These are phyloP conservation scores for Prostheceraeus crozeri DNA, from an alignment of 2,888 invertebrate species.

Conservation along the genomic window DNA sequence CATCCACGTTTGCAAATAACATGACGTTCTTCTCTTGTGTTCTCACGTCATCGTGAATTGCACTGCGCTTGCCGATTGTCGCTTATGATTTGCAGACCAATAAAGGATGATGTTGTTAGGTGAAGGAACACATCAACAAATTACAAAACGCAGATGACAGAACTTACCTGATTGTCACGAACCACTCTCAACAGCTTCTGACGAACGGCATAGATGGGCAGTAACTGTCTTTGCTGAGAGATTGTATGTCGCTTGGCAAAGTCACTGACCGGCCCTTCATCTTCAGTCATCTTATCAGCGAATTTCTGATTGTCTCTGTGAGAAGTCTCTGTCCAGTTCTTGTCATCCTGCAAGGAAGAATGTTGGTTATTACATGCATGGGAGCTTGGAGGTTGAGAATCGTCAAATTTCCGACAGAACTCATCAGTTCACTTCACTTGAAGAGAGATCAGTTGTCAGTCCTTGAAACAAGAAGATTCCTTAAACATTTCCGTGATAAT, in stretches of 20 bases:
- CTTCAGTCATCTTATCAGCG: conserved; percentile 74
- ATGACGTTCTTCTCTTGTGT: too few relatives aligned
- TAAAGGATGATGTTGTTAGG: neutral
- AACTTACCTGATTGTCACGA: conserved; percentile 34
- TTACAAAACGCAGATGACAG: too few relatives aligned
- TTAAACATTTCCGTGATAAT: too few relatives aligned
- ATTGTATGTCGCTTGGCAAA: conserved; percentile 75
- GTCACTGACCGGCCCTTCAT: conserved; percentile 66
- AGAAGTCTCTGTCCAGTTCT: conserved; percentile 66
- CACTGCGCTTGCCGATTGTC: too few relatives aligned
- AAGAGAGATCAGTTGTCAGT: too few relatives aligned
- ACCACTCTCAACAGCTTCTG: conserved; percentile 65
- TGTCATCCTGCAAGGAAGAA: conserved; percentile 63
- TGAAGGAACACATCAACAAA: too few relatives aligned
- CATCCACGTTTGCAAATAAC: too few relatives aligned
- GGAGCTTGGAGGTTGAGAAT: too few relatives aligned
- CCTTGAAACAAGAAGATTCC: too few relatives aligned
- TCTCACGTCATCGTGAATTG: too few relatives aligned
- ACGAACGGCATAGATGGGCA: conserved; percentile 89
- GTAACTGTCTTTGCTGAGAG: conserved; percentile 74
- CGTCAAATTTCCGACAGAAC: too few relatives aligned
- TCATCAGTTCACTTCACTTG: too few relatives aligned
- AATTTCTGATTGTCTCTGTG: conserved; percentile 90
- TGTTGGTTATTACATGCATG: conserved; percentile 33
- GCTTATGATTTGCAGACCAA: neutral